Evolutionary conservation across 2,888 invertebrate genomes (phyloP), one percentile per base, ranked within the genome.

Genomic region (Mylabris sibirica): DNA sequence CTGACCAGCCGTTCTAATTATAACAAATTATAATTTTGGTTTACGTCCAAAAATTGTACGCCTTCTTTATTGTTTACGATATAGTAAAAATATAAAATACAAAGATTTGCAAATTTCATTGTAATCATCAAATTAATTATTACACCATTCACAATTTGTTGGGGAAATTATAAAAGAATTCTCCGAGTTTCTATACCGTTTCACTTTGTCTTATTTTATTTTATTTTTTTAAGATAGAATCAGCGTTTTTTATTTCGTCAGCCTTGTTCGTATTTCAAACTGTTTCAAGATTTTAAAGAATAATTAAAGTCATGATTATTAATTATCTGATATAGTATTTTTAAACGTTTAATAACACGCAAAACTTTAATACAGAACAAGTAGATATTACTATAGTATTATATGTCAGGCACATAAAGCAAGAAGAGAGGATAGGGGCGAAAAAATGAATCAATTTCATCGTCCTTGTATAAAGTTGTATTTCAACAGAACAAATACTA

Each of bases 391-490:
- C n/a, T n/a, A n/a, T n/a, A n/a, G n/a, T n/a, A 38, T 3, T 38
- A 38, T 6, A 26, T 26, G 26, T 26, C 26, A 26, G 5, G 26
- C 3, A 35, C 35, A 35, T 9, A 41, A 41, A 41, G 44, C 20
- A 22, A 53, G 3, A 22, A 2, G 4, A 57, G 22, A 57, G 24
- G 12, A 57, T 30, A 30, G 30, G 4, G 5, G 30, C 0, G 8
- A 57, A 57, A 24, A 57, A 57, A 24, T 24, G 57, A 24, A 57
- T 57, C 57, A 57, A 57, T 57, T 57, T 14, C 22, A 53, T 53
- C 57, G 57, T 57, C 57, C 57, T 57, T 57, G 57, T 57, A n/a
- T n/a, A 57, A 24, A 57, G 24, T 57, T 57, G 12, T 57, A 57
- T 30, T n/a, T 30, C 30, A 30, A 30, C 12, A 22, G 57, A 22